Conservation (phyloP, 2,888 invertebrate genomes). For the Mantis religiosa region DNA sequence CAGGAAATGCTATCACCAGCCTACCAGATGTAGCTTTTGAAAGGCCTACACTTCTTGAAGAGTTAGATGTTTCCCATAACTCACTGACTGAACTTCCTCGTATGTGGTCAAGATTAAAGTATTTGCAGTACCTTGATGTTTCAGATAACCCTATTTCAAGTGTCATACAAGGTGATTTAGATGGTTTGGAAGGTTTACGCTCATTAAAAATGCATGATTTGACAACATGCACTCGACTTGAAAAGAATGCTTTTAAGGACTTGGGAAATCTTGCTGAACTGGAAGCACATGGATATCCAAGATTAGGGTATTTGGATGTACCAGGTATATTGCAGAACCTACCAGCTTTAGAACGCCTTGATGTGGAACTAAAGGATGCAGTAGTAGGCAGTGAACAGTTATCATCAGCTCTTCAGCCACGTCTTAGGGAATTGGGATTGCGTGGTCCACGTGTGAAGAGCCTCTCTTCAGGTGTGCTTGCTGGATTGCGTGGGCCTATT, state of each 20-base stretch:
- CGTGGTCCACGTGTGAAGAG: constrained; percentile 70
- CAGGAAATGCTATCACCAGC: constrained; percentile 65
- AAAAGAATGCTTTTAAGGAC: constrained; percentile 73
- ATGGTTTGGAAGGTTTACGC: constrained; percentile 56
- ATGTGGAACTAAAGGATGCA: constrained; percentile 83
- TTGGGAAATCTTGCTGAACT: constrained; percentile 66
- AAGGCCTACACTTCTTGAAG: constrained; percentile 73
- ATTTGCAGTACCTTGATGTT: constrained; percentile 70
- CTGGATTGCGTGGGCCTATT: constrained; percentile 70
- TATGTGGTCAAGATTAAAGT: constrained; percentile 66
- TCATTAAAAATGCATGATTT: constrained; percentile 62
- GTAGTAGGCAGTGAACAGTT: constrained; percentile 77
- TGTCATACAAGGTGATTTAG: constrained; percentile 73
- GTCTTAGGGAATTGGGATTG: constrained; percentile 68
- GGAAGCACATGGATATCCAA: constrained; percentile 70
- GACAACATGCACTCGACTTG: constrained; percentile 67
- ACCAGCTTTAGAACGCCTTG: constrained; percentile 67
- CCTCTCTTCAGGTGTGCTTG: constrained; percentile 77
- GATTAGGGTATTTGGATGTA: constrained; percentile 80
- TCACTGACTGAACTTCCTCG: constrained; percentile 57
- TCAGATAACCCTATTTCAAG: constrained; percentile 78
- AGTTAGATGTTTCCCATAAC: constrained; percentile 73
- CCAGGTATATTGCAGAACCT: constrained; percentile 75
- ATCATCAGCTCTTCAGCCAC: constrained; percentile 72
- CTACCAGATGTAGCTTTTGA: constrained; percentile 67